Evolutionary conservation across 2,797 vertebrate species (phyloP), one percentile per base, ranked within the genome.

Genomic region (Mus minutoides): DNA sequence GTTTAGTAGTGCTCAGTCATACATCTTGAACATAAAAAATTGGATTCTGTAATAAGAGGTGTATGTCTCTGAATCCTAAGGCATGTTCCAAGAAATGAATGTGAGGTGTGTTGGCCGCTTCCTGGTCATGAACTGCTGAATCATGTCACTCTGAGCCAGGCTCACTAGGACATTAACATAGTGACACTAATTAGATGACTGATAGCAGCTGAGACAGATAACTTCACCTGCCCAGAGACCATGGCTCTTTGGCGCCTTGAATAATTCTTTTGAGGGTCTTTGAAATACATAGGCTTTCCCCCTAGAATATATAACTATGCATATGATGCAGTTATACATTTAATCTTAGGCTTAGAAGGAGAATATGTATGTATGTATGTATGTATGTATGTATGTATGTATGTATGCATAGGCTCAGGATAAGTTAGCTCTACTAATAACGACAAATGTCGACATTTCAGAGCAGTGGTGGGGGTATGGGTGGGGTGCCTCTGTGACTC

Each of bases 211-310:
- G 14, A 9, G 40, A 67, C 76, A 49, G 21, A 67, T 17, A 29
- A 49, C 40, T 31, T 60, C 56, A 3, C 83, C 71, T 89, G 64
- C 37, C 31, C 54, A 69, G 37, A 62, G 58, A 58, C n/a, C 64
- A 26, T 76, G 64, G 64, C 60, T 93, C 86, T 85, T 73, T 16
- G 46, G 60, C 77, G 29, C 78, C 64, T 91, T 62, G 22, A 93
- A 78, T 94, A 93, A 75, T 93, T 26, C n/a, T 56, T 96, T 84
- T 56, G 58, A 73, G 24, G 85, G n/a, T 67, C 58, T 88, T 67
- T 84, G 24, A 94, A 56, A 88, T 77, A 11, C 29, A 37, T 7
- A 12, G 56, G 60, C 22, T 5, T 3, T 69, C 92, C 79, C 37
- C 40, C 54, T 84, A 79, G 78, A 87, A 88, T 62, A 91, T 58